Evolutionary conservation across 2,113 vertebrate species (phyloP).

Genomic region (Pseudorasbora parva): DNA sequence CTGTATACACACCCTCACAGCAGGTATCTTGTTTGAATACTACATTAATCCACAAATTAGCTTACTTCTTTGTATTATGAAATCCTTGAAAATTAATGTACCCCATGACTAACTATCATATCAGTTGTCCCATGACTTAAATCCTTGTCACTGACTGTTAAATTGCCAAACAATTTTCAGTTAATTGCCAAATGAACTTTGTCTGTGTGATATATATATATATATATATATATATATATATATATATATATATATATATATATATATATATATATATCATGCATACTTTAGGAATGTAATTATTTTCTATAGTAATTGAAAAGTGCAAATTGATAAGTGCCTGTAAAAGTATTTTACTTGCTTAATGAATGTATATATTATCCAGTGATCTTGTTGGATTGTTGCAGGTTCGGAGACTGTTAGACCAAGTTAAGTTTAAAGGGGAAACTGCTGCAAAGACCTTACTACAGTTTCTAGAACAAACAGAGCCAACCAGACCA

Average conservation of each 20-base stretch:
- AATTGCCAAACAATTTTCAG: background rate
- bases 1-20: slow-evolving; percentile 80
- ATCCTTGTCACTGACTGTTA: background rate
- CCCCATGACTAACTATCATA: background rate
- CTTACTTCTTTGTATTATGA: background rate
- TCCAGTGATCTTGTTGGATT: slow-evolving; percentile 37
- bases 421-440: slow-evolving; percentile 77
- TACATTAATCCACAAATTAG: background rate
- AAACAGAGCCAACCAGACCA: slow-evolving; percentile 56
- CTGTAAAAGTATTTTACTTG: background rate
- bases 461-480: slow-evolving; percentile 70
- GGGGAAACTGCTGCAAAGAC: slow-evolving; percentile 71
- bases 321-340: background rate
- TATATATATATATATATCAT: background rate
- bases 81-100: background rate
- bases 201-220: background rate
- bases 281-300: background rate
- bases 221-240: no score
- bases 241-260: no score
- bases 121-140: background rate
- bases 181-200: background rate
- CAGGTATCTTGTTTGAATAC: slow-evolving; percentile 70
- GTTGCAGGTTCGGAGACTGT: slow-evolving; percentile 75
- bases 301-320: background rate
- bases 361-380: background rate